A percentile compares a stretch with the other conserved stretches of the same genome.
Conservation (phyloP, 2,113 vertebrate genomes). For the Laticauda laticaudata region DNA sequence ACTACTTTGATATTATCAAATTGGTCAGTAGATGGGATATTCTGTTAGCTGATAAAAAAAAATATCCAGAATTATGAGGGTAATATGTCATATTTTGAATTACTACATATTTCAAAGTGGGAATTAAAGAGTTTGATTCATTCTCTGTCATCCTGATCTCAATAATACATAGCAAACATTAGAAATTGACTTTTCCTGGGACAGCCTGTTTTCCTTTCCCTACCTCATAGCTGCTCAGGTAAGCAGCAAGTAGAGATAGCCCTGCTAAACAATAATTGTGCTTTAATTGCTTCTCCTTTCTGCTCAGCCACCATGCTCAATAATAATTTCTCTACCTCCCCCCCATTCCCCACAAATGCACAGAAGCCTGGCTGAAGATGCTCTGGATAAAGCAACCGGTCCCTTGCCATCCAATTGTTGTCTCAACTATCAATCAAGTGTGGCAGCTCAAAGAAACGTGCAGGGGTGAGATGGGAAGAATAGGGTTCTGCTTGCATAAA, state of each 20-base stretch:
- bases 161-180: neutral
- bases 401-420: constrained; percentile 76
- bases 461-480: constrained; percentile 55
- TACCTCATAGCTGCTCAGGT: constrained; percentile 15
- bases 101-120: neutral
- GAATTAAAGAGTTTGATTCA: neutral
- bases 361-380: constrained; percentile 54
- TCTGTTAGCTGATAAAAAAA: neutral
- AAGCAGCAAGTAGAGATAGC: constrained; percentile 39
- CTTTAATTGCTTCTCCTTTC: constrained; percentile 33
- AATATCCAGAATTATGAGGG: neutral
- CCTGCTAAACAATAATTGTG: constrained; percentile 15
- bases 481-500: constrained; percentile 74
- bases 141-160: neutral
- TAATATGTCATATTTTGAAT: neutral
- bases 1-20: neutral
- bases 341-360: constrained; percentile 16
- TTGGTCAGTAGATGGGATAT: neutral
- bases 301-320: constrained; percentile 14
- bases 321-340: constrained; percentile 23
- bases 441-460: constrained; percentile 80
- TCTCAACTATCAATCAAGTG: constrained; percentile 85
- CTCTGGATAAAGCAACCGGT: constrained; percentile 57
- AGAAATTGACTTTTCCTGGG: neutral
- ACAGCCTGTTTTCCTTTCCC: neutral